phyloP scores from a whole-genome alignment of 2,797 vertebrate genomes.

The Cottoperca gobio region DNA sequence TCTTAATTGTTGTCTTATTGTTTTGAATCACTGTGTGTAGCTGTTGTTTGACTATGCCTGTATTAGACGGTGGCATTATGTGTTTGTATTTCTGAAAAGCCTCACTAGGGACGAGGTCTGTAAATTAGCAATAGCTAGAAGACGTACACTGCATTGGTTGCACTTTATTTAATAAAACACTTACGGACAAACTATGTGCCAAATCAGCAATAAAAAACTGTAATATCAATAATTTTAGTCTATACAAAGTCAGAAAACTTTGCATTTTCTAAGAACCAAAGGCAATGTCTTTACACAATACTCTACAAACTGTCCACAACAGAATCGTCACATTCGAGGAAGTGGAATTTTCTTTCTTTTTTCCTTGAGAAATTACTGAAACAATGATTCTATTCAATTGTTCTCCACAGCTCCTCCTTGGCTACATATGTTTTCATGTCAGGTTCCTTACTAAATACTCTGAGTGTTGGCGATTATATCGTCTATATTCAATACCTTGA shows the following conservation, averaged over 20 bases:
- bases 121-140: too few relatives aligned
- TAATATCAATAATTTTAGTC: neutral
- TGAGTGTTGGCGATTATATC: neutral
- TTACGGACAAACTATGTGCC: too few relatives aligned
- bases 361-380: neutral
- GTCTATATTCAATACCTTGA: constrained; percentile 71
- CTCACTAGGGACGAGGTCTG: too few relatives aligned
- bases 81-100: too few relatives aligned
- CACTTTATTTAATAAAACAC: too few relatives aligned
- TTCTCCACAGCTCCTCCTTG: neutral
- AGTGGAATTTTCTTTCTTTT: neutral
- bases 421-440: neutral
- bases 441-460: neutral
- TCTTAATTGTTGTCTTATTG: too few relatives aligned
- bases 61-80: too few relatives aligned
- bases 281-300: neutral
- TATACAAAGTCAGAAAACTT: neutral
- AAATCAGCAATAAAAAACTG: too few relatives aligned
- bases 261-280: neutral
- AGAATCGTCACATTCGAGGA: neutral
- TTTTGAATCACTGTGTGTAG: too few relatives aligned
- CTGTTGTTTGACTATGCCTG: too few relatives aligned
- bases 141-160: too few relatives aligned
- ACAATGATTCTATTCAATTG: too few relatives aligned
- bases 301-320: neutral